Conservation (phyloP, 2,113 vertebrate genomes). For the Azemiops feae region DNA sequence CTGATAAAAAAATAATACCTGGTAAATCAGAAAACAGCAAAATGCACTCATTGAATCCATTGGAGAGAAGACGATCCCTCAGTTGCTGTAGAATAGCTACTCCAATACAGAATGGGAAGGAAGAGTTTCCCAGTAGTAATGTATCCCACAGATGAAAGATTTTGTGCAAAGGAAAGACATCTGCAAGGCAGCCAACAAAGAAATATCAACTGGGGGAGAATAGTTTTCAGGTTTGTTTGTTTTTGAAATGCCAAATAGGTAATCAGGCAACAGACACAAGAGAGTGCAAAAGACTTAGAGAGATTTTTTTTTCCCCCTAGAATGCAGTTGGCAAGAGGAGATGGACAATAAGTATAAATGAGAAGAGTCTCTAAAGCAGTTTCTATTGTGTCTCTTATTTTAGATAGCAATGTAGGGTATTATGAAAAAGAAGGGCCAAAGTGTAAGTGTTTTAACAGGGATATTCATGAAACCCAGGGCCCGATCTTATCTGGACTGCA, state of each 20-base stretch:
- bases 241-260: not conserved
- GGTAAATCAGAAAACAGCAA: conserved; percentile 98
- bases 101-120: conserved; percentile 96
- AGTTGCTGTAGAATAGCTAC: conserved; percentile 96
- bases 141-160: conserved; percentile 99
- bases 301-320: not conserved
- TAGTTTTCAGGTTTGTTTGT: not conserved
- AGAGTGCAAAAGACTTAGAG: not conserved
- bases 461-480: not conserved
- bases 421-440: not conserved
- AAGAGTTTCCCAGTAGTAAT: conserved; percentile 92
- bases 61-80: conserved; percentile 90
- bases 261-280: not conserved
- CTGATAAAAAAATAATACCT: conserved; percentile 70
- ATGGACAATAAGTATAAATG: too few relatives aligned
- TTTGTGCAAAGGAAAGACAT: conserved; percentile 98
- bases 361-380: not conserved
- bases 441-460: not conserved
- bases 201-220: not conserved
- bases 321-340: not conserved
- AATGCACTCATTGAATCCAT: conserved; percentile 99
- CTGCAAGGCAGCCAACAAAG: conserved; percentile 64
- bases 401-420: not conserved
- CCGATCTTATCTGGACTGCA: too few relatives aligned
- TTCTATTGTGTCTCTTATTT: not conserved